Conservation (phyloP, 2,888 invertebrate genomes). For the Selenia dentaria region DNA sequence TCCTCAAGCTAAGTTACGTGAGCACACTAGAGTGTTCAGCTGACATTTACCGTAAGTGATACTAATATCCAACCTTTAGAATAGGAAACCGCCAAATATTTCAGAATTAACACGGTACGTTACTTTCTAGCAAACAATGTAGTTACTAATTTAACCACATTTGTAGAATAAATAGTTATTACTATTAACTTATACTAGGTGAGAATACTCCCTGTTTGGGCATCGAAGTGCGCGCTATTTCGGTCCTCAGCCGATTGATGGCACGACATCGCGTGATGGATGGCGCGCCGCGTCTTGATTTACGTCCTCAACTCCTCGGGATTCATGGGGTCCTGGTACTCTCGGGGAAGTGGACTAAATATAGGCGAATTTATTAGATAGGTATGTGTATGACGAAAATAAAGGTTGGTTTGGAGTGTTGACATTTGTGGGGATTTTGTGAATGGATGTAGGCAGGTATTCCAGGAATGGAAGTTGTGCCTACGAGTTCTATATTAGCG, state of each 20-base stretch:
- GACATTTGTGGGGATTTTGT: constrained; percentile 2
- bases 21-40: too few species aligned
- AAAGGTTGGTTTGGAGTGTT: neutral
- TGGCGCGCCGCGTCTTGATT: constrained; percentile 69
- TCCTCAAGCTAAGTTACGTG: too few species aligned
- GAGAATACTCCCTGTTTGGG: constrained; percentile 56
- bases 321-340: constrained; percentile 69
- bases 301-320: constrained; percentile 65
- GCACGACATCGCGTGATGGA: constrained; percentile 72
- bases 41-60: too few species aligned
- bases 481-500: too few species aligned
- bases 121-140: too few species aligned
- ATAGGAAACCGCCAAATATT: too few species aligned
- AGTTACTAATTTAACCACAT: too few species aligned
- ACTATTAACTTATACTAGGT: constrained; percentile 39
- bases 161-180: too few species aligned
- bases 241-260: constrained; percentile 70
- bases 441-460: too few species aligned
- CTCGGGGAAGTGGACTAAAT: constrained; percentile 32
- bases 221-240: constrained; percentile 61
- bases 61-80: too few species aligned
- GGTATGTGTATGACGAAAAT: constrained; percentile 5
- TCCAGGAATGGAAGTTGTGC: too few species aligned
- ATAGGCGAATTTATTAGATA: constrained; percentile 43
- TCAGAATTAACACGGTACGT: too few species aligned